Conservation (phyloP, 1,140 invertebrate genomes). For the Spodoptera litura region DNA sequence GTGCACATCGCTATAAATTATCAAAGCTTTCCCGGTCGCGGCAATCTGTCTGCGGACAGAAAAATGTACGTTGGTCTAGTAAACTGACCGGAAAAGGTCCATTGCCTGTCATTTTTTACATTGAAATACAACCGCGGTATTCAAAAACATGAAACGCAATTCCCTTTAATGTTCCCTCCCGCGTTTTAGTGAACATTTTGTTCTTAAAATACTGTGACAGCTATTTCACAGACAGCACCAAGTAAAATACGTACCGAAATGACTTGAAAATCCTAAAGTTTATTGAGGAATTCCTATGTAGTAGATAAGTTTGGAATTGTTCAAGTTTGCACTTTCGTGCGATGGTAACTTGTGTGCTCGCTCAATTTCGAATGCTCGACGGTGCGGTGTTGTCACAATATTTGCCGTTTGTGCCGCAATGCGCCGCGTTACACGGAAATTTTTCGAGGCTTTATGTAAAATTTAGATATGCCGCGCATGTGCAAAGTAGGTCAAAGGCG, state of each 20-base stretch:
- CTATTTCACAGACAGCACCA: conserved; percentile 6
- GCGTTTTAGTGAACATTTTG: conserved; percentile 6
- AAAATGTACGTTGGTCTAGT: conserved; percentile 34
- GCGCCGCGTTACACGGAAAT: conserved; percentile 61
- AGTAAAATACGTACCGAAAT: conserved; percentile 37
- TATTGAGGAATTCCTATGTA: conserved; percentile 45
- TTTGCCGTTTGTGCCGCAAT: conserved; percentile 59
- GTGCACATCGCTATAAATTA: conserved; percentile 44
- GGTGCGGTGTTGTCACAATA: conserved; percentile 57
- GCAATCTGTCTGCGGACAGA: conserved; percentile 40
- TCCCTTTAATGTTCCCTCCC: conserved; percentile 14
- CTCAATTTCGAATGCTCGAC: conserved; percentile 49
- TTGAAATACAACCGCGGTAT: conserved; percentile 4
- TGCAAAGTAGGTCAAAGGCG: conserved; percentile 58
- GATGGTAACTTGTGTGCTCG: conserved; percentile 52
- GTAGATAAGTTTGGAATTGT: conserved; percentile 52
- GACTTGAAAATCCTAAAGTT: conserved; percentile 37
- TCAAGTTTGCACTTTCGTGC: conserved; percentile 51
- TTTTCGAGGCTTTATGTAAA: conserved; percentile 66
- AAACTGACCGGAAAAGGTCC: conserved; percentile 32
- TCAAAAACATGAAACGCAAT: conserved; percentile 20
- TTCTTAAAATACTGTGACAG: conserved; percentile 32
- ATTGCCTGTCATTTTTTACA: conserved; percentile 21
- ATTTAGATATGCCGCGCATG: conserved; percentile 64
- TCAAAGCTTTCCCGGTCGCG: conserved; percentile 23